Evolutionary conservation across 2,797 vertebrate genomes (phyloP).

Genomic region (Anguilla obscura): DNA sequence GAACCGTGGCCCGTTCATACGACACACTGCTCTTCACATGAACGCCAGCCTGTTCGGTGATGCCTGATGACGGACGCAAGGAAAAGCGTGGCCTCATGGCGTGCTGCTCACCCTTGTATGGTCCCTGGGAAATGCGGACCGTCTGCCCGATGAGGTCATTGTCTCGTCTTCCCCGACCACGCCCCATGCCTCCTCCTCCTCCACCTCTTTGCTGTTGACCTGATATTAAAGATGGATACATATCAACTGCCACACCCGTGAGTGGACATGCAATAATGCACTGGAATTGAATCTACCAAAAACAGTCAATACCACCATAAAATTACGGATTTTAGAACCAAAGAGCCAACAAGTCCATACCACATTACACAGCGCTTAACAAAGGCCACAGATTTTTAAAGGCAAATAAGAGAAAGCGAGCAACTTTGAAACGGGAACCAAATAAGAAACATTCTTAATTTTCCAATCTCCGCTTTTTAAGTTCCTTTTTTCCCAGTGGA

Average conservation of each 20-base stretch:
- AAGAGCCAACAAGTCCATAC: background rate
- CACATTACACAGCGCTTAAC: background rate
- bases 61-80: background rate
- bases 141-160: conserved; percentile 95
- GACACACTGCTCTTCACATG: background rate
- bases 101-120: conserved; percentile 84
- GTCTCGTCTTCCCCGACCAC: conserved; percentile 87
- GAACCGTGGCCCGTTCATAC: background rate
- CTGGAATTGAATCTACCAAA: background rate
- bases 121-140: conserved; percentile 91
- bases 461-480: background rate
- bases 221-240: conserved; percentile 24
- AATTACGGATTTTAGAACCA: background rate
- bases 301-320: background rate
- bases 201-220: conserved; percentile 71
- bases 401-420: background rate
- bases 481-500: too few species aligned
- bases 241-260: background rate
- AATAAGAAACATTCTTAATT: background rate
- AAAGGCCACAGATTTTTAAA: background rate
- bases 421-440: background rate
- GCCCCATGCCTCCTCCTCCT: conserved; percentile 74
- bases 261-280: background rate
- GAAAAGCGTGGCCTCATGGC: background rate
- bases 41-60: background rate